These are phyloP conservation scores for Datnioides undecimradiatus DNA, from an alignment of 2,113 vertebrate genomes.

Conservation along the genomic window DNA sequence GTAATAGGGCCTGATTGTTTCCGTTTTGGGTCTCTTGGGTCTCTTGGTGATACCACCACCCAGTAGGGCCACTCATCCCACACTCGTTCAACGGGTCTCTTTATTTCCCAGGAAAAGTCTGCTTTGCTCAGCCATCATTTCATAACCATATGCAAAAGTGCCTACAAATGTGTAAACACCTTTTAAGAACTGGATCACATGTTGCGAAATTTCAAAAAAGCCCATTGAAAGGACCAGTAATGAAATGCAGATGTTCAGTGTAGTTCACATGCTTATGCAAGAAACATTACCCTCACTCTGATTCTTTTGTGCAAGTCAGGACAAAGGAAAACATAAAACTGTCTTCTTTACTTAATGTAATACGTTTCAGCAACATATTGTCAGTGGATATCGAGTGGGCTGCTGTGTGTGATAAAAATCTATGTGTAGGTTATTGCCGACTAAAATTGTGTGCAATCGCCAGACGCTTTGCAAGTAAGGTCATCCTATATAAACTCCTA, in stretches of 20 bases:
- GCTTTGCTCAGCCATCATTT: not conserved
- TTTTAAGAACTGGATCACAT: conserved; percentile 8
- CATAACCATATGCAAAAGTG: not conserved
- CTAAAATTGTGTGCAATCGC: too few species aligned
- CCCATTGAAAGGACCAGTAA: conserved; percentile 5
- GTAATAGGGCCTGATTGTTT: conserved; percentile 77
- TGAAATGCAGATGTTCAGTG: conserved; percentile 53
- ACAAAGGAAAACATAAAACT: not conserved
- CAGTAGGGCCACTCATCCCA: conserved; percentile 46
- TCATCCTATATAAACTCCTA: not conserved
- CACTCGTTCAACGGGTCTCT: not conserved
- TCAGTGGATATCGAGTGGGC: too few species aligned
- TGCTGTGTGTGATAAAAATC: not conserved
- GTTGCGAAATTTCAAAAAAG: conserved; percentile 37
- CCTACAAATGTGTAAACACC: not conserved
- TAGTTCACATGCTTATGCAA: not conserved
- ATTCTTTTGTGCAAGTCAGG: not conserved
- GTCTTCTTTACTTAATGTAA: not conserved
- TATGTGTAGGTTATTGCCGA: too few species aligned
- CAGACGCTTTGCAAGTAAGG: not conserved
- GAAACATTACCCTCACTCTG: not conserved
- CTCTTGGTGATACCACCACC: conserved; percentile 69
- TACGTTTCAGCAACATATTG: not conserved
- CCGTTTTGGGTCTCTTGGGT: conserved; percentile 75
- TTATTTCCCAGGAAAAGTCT: conserved; percentile 13